Evolutionary conservation across 1,140 invertebrate species (phyloP).

Genomic region (Ephestia elutella): DNA sequence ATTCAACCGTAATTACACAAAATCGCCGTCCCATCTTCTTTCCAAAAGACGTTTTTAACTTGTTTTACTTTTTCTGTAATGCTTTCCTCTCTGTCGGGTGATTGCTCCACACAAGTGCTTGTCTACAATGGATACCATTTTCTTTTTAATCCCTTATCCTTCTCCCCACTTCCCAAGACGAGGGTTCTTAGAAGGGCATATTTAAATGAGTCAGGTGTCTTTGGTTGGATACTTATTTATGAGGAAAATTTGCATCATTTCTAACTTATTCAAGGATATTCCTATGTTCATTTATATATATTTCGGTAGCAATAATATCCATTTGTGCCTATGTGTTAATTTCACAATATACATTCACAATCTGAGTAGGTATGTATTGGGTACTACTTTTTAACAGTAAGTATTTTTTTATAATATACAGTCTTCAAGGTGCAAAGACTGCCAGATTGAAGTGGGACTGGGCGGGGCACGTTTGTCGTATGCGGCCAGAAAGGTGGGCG

Average conservation of each 20-base stretch:
- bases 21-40: slow-evolving; percentile 12
- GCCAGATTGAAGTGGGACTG: no score
- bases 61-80: slow-evolving; percentile 45
- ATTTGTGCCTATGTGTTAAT: no score
- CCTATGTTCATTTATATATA: not conserved
- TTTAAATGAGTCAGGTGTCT: slow-evolving; percentile 51
- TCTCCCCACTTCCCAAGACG: slow-evolving; percentile 23
- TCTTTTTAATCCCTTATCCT: slow-evolving; percentile 56
- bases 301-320: not conserved
- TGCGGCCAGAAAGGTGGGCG: no score
- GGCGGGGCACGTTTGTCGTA: no score
- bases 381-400: no score
- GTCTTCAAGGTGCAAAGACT: no score
- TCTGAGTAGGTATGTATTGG: no score
- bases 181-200: slow-evolving; percentile 32
- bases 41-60: slow-evolving; percentile 19
- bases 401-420: no score
- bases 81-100: slow-evolving; percentile 37
- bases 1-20: not conserved
- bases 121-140: slow-evolving; percentile 41
- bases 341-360: no score
- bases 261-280: not conserved
- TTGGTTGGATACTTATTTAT: slow-evolving; percentile 5
- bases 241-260: not conserved
- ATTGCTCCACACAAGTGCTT: slow-evolving; percentile 54